These are phyloP conservation scores for Hydractinia symbiolongicarpus DNA, from an alignment of 30 jellyfish, hydroid and myxozoan genomes.

Conservation along the genomic window DNA sequence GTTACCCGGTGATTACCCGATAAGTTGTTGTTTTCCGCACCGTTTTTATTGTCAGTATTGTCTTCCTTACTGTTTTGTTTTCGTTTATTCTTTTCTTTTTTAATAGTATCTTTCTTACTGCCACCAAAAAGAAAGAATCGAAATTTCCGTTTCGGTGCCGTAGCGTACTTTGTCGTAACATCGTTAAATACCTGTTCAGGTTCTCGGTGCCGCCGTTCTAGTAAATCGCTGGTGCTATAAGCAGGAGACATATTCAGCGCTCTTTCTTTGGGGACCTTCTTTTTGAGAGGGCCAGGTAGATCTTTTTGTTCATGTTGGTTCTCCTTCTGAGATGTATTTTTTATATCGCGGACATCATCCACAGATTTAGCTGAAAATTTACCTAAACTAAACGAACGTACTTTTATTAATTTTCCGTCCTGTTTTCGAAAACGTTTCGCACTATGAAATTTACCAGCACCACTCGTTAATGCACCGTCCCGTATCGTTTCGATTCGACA, in stretches of 20 bases:
- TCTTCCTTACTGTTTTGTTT: background rate
- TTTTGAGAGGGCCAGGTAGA: background rate
- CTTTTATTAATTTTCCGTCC: background rate
- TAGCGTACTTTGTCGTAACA: background rate
- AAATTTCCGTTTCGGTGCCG: background rate
- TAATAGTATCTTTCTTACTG: background rate
- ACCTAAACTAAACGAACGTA: background rate
- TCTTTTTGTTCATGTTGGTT: background rate
- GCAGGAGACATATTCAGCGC: background rate
- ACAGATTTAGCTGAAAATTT: constrained; percentile 5
- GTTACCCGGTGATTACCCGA: background rate
- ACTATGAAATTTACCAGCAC: background rate
- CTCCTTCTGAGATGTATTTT: background rate
- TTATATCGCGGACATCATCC: background rate
- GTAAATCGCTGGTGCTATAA: background rate
- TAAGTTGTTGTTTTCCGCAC: background rate
- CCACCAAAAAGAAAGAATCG: background rate
- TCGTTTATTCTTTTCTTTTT: background rate
- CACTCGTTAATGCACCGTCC: background rate
- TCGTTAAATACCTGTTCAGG: background rate
- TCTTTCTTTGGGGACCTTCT: background rate
- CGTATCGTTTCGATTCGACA: constrained; percentile 4
- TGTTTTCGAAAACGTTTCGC: constrained; percentile 22
- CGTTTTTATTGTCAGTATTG: background rate
- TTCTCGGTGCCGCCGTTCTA: background rate